Base-by-base conservation (phyloP, 2,888 invertebrate species). In the Falcaria lacertinaria region DNA sequence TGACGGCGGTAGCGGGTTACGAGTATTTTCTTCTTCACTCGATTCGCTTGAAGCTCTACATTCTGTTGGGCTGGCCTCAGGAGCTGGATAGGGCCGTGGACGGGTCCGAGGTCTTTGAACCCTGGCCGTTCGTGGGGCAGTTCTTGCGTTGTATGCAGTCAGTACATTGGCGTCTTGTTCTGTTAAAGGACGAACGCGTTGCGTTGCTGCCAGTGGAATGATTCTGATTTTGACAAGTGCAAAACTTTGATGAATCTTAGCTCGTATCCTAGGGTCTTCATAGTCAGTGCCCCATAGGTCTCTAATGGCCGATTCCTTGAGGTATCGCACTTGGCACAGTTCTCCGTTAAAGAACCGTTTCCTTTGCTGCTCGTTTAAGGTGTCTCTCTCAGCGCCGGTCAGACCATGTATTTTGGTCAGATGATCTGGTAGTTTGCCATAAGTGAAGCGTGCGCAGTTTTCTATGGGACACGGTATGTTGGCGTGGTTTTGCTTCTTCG, bases 261-360 rank as follows among this genome's bases (percentile, higher is more conserved):
- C 80, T 51, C 75, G 77, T 38, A 90, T 90, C 15, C 86, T 69
- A 5, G 88, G 89, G 45, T 90, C 87, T 45, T 90, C 86, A 45
- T 90, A 90, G 47, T 88, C 89, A 2, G 79, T 53, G 6, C 90
- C 90, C 90, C 90, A 90, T 4, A 90, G 77, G 37, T 90, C 90
- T 57, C 87, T 65, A n/a, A 90, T 89, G 0, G 90, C 90, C 2
- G 90, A 80, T 67, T 90, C 90, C 51, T 90, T 90, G 1, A 90
- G 69, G 48, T 82, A 90, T 8, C 87, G 65, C 0, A 90, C 90
- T 76, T 90, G 90, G 44, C 90, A 90, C 0, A 90, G 74, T 65
- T 90, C 90, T n/a, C 90, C 90, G 48, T 90, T 90, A 52, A 90
- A 90, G 64, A 90, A 90, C 14, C 90, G 62, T 54, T 90, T 90